phyloP scores from a whole-genome alignment of 92 coral and sea anemone species.

The Muricea muricata region DNA sequence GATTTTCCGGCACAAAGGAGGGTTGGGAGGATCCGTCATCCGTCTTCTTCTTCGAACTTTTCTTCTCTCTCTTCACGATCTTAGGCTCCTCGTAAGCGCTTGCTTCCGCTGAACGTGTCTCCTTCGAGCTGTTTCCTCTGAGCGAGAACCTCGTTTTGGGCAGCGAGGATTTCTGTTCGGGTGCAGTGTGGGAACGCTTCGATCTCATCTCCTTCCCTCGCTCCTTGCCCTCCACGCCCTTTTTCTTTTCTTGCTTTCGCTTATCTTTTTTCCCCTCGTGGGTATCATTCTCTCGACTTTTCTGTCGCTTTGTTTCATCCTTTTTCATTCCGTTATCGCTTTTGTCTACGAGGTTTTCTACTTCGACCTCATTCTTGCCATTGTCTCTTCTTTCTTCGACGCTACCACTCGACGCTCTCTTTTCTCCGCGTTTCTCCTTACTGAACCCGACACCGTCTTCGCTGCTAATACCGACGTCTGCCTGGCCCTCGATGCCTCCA shows the following conservation, averaged over 20 bases:
- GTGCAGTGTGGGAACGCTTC: conserved; percentile 11
- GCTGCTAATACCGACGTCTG: not conserved
- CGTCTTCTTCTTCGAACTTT: not conserved
- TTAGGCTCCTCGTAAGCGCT: not conserved
- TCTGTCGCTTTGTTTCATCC: not conserved
- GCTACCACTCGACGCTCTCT: no score
- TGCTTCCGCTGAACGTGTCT: no score
- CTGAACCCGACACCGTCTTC: conserved; percentile 22
- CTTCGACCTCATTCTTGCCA: not conserved
- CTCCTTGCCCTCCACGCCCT: not conserved
- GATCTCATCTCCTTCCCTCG: not conserved
- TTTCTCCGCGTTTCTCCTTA: not conserved
- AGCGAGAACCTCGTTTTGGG: conserved; percentile 5
- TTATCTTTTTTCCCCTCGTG: not conserved
- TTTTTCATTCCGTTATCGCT: not conserved
- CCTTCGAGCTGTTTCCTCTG: no score
- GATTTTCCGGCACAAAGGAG: not conserved
- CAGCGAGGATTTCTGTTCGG: not conserved
- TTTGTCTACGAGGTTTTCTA: not conserved
- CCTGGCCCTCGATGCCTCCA: not conserved
- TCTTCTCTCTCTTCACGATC: not conserved
- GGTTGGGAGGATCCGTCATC: not conserved
- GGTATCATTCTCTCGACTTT: not conserved
- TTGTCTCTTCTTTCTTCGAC: no score
- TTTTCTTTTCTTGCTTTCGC: not conserved